phyloP scores from a whole-genome alignment of 2,888 invertebrate species.

The Tribolium freemani region DNA sequence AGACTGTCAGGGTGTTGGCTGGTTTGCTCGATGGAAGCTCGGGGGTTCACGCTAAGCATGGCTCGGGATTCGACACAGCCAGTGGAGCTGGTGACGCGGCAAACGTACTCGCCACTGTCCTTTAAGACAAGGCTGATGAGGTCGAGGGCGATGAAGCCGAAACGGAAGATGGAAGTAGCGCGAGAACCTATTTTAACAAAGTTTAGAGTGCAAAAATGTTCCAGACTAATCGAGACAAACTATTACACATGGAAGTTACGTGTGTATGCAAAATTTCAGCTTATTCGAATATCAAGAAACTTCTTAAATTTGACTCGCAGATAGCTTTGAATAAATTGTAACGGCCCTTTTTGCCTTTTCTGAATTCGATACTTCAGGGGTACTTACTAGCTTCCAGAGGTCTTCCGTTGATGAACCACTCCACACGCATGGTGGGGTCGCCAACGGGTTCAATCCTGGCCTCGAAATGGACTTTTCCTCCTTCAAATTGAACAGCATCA shows the following conservation, averaged over 20 bases:
- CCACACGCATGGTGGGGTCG: conserved; percentile 95
- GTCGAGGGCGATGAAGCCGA: conserved; percentile 97
- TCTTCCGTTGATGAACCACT: conserved; percentile 95
- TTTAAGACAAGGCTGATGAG: conserved; percentile 87
- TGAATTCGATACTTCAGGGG: no score
- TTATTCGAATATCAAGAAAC: no score
- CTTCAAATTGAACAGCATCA: conserved; percentile 87
- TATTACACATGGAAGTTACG: no score
- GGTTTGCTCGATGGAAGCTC: conserved; percentile 87
- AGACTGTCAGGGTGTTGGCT: conserved; percentile 94
- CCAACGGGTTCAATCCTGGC: conserved; percentile 97
- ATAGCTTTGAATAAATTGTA: no score
- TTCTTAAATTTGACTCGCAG: no score
- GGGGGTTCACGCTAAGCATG: conserved; percentile 83
- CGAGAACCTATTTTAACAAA: conserved; percentile 82
- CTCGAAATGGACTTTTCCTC: conserved; percentile 96
- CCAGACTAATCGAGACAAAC: no score
- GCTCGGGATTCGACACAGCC: conserved; percentile 91
- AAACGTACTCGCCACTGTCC: conserved; percentile 93
- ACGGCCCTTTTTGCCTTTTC: no score
- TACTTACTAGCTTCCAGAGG: conserved; percentile 91
- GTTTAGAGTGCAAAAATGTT: not conserved
- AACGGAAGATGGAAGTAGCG: conserved; percentile 94
- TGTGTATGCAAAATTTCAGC: no score
- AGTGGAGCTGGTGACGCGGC: conserved; percentile 87